Evolutionary conservation across 2,113 vertebrate species (phyloP), one percentile per base, ranked within the genome.

Genomic region (Microcebus lehilahytsara): DNA sequence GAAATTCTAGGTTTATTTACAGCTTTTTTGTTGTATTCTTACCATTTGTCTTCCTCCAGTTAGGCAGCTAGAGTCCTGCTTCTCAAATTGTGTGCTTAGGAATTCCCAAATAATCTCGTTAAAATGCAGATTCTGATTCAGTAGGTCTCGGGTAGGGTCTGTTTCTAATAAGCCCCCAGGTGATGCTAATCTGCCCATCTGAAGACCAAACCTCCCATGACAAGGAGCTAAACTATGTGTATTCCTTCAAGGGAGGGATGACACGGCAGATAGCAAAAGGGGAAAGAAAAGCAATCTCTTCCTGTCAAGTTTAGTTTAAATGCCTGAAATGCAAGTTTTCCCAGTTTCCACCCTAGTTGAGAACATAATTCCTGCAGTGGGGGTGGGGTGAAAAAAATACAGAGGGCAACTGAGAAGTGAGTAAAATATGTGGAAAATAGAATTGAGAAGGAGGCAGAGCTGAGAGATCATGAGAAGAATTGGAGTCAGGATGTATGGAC

Each of bases 211-310:
- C 4, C 5, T 25, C 37, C 2, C 34, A 20, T 9, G 42, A 32
- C 40, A 32, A n/a, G 34, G n/a, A 90, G 23, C 51, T 12, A 19
- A 27, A 19, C 9, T 42, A 9, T 1, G 9, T 7, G 9, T 16
- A 25, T 79, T 8, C 4, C 7, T 30, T 79, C 42, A 42, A 11
- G 19, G 69, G 92, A 56, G 25, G 32, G 5, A 40, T 25, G 27
- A 8, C 2, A 2, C 10, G 0, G 3, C 12, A 23, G 66, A 64
- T 5, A 60, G 8, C 37, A 62, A 51, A 72, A 2, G 8, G 14
- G 4, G 4, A 5, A 5, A 20, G 49, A 3, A 37, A 17, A n/a
- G 2, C 19, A 58, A n/a, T 30, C 64, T 40, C 71, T 79, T 64
- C 53, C n/a, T 40, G 13, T 1, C 49, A n/a, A 49, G 34, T 19